A percentile compares a stretch with the other conserved stretches of the same genome.
Evolutionary conservation across 2,888 invertebrate genomes (phyloP).

Genomic region (Leuctra nigra): DNA sequence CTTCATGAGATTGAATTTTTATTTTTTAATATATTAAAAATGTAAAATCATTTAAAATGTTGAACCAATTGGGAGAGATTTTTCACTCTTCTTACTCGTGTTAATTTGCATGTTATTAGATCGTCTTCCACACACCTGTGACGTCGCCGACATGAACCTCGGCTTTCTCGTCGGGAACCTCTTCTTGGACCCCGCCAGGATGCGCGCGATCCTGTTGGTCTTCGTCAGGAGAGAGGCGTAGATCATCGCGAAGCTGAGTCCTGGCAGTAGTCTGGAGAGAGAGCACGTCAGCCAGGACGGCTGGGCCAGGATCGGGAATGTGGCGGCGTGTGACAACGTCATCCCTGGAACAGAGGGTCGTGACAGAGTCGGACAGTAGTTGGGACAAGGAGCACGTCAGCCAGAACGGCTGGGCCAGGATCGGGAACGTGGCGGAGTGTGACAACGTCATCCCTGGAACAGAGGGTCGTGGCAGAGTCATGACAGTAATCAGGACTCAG

Average conservation of each 20-base stretch:
- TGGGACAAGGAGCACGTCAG: constrained; percentile 52
- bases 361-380: constrained; percentile 52
- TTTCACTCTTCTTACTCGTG: too few species aligned
- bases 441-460: constrained; percentile 47
- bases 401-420: constrained; percentile 54
- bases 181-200: constrained; percentile 65
- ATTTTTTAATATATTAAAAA: too few species aligned
- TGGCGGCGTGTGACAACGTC: constrained; percentile 49
- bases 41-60: too few species aligned
- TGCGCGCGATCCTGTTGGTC: constrained; percentile 69
- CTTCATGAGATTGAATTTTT: too few species aligned
- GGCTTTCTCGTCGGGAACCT: constrained; percentile 62
- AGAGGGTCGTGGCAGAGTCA: too few species aligned
- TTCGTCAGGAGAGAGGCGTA: constrained; percentile 69
- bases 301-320: constrained; percentile 58
- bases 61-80: too few species aligned
- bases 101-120: too few species aligned
- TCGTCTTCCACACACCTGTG: too few species aligned
- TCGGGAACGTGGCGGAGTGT: constrained; percentile 55
- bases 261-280: constrained; percentile 51
- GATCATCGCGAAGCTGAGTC: constrained; percentile 63
- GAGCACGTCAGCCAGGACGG: constrained; percentile 53
- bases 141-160: constrained; percentile 54
- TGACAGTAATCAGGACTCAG: too few species aligned
- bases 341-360: constrained; percentile 38